These are phyloP conservation scores for Corythornis leucogaster DNA, from an alignment of 2,797 vertebrate genomes.

Conservation along the genomic window DNA sequence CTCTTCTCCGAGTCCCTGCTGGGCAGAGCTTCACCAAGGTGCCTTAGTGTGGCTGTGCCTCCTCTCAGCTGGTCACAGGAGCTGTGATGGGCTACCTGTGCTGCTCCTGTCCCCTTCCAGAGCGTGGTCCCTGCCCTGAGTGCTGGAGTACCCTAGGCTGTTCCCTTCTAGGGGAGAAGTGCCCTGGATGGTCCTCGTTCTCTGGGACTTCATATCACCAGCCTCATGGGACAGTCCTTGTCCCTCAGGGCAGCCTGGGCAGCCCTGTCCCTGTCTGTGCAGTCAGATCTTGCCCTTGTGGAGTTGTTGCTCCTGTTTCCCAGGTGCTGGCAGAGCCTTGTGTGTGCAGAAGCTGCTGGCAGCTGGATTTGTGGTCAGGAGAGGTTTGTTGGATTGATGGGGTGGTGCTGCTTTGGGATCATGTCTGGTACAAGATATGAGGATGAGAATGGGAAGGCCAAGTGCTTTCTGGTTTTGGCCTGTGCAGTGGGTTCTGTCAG, in stretches of 20 bases:
- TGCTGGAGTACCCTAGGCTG: not conserved
- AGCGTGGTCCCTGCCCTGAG: not conserved
- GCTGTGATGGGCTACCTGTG: not conserved
- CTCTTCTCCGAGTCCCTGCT: not conserved
- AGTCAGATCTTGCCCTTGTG: not conserved
- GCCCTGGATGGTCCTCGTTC: too few species aligned
- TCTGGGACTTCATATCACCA: fast-evolving
- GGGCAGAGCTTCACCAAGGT: not conserved
- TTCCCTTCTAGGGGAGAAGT: not conserved
- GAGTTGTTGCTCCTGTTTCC: not conserved
- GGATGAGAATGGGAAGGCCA: fast-evolving
- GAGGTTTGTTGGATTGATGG: fast-evolving
- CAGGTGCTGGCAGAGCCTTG: not conserved
- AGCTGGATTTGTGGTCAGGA: fast-evolving
- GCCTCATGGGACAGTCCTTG: not conserved
- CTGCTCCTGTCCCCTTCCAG: not conserved
- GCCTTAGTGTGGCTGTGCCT: fast-evolving
- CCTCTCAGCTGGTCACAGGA: not conserved
- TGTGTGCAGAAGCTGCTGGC: not conserved
- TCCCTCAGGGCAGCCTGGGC: fast-evolving
- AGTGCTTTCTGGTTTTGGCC: fast-evolving
- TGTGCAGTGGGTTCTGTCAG: not conserved
- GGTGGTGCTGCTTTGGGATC: not conserved
- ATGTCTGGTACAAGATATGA: fast-evolving
- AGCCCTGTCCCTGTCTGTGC: fast-evolving